Evolutionary conservation across 2,888 invertebrate genomes (phyloP), one percentile per base, ranked within the genome.

Genomic region (Acrobasis consociella): DNA sequence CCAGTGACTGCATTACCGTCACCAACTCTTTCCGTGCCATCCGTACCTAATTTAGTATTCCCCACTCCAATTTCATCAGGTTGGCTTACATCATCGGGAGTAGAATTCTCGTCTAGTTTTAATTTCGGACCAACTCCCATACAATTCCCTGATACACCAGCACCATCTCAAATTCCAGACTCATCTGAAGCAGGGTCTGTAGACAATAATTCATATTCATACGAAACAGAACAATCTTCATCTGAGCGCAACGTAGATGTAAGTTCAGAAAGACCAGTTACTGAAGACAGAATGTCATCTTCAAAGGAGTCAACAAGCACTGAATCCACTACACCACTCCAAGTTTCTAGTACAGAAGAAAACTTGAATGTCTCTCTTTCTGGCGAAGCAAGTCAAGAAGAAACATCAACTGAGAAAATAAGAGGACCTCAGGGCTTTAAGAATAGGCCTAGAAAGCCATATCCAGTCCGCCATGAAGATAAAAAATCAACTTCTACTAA

Each of bases 81-180:
- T 51, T 92, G 92, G 92, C 67, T 91, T 49, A 92, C 91, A 9
- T 91, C 92, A 62, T 87, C 91, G 37, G 85, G 85, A 31, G 72
- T 90, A 60, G 91, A 86, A 55, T 91, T 91, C 67, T 85, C 91
- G 42, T 89, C 91, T 31, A 85, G 84, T 64, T 86, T 89, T 64
- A 86, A 87, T 66, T 90, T 91, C 68, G 81, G 74, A 56, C 86
- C 89, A 2, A 85, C 89, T 15, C 80, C 89, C 50, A 78, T 89
- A 63, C 79, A 84, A 62, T 86, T 83, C 69, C 83, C 89, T 52
- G 77, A 82, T 62, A 69, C 66, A 51, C 61, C 75, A 39, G 69
- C 78, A 62, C 69, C 86, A 22, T 78, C 87, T 5, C 77, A 67
- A 61, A 64, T 67, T 22, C 69, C 79, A 22, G 75, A 80, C 16